phyloP scores from a whole-genome alignment of 2,888 invertebrate species.

The Girardia tigrina region DNA sequence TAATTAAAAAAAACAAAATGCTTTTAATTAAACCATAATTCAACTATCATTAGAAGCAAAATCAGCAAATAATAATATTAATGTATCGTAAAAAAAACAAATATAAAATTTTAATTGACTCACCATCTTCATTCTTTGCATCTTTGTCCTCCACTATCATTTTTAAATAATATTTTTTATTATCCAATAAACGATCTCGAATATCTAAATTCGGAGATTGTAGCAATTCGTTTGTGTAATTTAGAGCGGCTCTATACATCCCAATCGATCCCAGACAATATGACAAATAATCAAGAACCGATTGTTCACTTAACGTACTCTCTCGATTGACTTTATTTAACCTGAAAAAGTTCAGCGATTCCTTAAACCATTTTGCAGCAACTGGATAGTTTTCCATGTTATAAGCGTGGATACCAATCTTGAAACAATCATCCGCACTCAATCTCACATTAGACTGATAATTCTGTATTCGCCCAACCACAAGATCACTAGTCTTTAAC shows the following conservation, averaged over 20 bases:
- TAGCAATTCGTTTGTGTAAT: constrained; percentile 8
- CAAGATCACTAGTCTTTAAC: neutral
- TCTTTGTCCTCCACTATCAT: neutral
- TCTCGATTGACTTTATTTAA: neutral
- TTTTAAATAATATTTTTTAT: constrained; percentile 16
- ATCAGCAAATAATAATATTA: no score
- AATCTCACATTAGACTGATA: neutral
- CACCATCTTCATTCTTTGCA: neutral
- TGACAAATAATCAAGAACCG: neutral
- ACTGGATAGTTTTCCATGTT: neutral
- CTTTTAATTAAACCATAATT: no score
- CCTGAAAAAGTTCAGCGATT: neutral
- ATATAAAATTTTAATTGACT: no score
- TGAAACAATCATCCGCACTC: neutral
- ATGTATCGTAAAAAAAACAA: no score
- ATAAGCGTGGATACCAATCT: neutral
- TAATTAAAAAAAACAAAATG: no score
- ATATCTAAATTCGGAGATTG: neutral
- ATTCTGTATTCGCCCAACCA: neutral
- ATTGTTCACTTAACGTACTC: neutral
- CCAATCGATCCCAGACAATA: constrained; percentile 17
- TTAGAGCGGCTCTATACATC: constrained; percentile 10
- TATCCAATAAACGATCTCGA: neutral
- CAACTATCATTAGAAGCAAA: no score
- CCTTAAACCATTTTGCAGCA: neutral